Evolutionary conservation across 2,888 invertebrate genomes (phyloP).

Genomic region (Periphyllus acericola): DNA sequence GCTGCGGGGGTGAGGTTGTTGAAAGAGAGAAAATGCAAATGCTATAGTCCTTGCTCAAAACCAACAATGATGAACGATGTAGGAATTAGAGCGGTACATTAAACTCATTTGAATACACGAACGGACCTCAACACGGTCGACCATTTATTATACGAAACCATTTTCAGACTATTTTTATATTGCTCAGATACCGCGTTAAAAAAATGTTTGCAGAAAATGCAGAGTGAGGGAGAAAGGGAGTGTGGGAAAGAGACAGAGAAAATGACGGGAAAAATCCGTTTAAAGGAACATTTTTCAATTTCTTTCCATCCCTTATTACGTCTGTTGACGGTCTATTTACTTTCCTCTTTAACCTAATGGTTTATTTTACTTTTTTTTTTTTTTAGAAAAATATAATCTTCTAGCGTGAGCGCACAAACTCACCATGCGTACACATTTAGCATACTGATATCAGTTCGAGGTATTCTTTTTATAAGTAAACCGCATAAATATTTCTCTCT

Average conservation of each 20-base stretch:
- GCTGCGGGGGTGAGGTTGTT: not conserved
- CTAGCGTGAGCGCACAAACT: not conserved
- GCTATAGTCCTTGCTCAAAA: constrained; percentile 52
- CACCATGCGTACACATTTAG: too few relatives aligned
- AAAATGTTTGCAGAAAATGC: not conserved
- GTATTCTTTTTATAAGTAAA: not conserved
- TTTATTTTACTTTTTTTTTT: constrained; percentile 32
- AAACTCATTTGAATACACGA: constrained; percentile 61
- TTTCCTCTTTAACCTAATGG: constrained; percentile 51
- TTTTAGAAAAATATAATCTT: constrained; percentile 15
- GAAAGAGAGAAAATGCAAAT: constrained; percentile 59
- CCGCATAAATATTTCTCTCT: not conserved
- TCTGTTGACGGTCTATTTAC: constrained; percentile 52
- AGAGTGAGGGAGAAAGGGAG: not conserved
- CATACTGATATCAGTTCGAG: not conserved
- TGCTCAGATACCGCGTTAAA: constrained; percentile 31
- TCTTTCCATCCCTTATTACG: constrained; percentile 51
- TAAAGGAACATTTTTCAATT: constrained; percentile 59
- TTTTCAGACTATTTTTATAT: constrained; percentile 53
- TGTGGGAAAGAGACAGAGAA: not conserved
- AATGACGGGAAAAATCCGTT: constrained; percentile 56
- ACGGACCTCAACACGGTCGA: constrained; percentile 50
- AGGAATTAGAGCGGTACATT: constrained; percentile 62
- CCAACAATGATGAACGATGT: constrained; percentile 60
- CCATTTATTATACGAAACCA: constrained; percentile 59